Evolutionary conservation across 2,888 invertebrate genomes (phyloP), one percentile per base, ranked within the genome.

Genomic region (Sesamia inferens): DNA sequence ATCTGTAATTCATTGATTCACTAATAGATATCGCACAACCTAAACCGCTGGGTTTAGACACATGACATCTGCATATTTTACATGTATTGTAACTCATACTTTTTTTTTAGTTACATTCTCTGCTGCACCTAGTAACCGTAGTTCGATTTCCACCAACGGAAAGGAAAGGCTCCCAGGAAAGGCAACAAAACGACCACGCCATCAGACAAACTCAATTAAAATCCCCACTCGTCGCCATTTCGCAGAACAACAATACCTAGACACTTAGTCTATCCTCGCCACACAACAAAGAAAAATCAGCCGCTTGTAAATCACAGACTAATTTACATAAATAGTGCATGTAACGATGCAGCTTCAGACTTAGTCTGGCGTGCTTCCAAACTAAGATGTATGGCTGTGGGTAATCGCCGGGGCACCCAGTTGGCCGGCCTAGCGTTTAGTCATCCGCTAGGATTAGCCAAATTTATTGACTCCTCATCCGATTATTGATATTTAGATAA

Each of bases 251-350:
- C 74, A 71, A 61, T 61, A 78, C 68, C 70, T 63, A 81, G 81
- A 63, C 81, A 78, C 71, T 82, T 69, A 67, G 78, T 81, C 82
- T 82, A 71, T 82, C 81, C 48, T 11, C 74, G 70, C 74, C 57
- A 31, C 22, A 69, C 59, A 84, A 81, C 72, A 84, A 77, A 64
- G 57, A 82, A 79, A 82, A 79, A 79, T 74, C 66, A 58, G 39
- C 42, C 13, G 73, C 71, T 82, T 83, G 81, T 83, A 86, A 86
- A 86, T 86, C 86, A 86, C 75, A 54, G 76, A 70, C 81, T 85
- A 84, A 86, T 87, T 84, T 83, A 83, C 81, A 83, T 83, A 86
- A 87, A 86, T 86, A 87, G 87, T 84, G 79, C 87, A 81, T 82
- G 85, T 85, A 81, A 83, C 83, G 82, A 79, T 82, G 80, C 83